Percentiles rank a stretch among this genome's conserved stretches.
These are phyloP conservation scores for Myiothlypis chrysogaster DNA, from an alignment of 2,797 vertebrate species.

Conservation along the genomic window DNA sequence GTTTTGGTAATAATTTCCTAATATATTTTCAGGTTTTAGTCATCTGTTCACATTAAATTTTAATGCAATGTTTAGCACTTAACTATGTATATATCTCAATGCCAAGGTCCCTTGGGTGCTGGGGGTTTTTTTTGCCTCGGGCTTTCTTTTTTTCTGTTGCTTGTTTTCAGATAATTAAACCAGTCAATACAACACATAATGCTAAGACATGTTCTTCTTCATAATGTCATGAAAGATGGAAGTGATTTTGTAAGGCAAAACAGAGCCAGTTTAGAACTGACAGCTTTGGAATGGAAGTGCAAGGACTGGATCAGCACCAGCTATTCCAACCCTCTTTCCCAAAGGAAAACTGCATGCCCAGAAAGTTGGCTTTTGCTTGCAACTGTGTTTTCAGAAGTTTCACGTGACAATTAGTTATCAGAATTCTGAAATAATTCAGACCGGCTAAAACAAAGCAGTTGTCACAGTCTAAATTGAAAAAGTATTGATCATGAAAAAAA, in stretches of 20 bases:
- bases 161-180: background rate
- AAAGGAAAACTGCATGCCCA: background rate
- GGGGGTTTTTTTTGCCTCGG: rapidly evolving
- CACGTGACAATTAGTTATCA: background rate
- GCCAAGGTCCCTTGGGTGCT: background rate
- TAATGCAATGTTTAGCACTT: background rate
- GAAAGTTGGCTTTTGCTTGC: background rate
- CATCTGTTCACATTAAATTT: background rate
- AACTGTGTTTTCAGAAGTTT: background rate
- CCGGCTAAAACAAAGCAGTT: background rate
- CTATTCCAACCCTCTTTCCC: background rate
- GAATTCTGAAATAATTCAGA: background rate
- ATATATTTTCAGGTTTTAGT: background rate
- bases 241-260: background rate
- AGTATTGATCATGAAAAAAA: background rate
- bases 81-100: background rate
- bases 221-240: background rate
- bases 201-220: background rate
- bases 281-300: background rate
- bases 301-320: background rate
- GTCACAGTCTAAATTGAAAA: background rate
- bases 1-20: background rate
- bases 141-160: background rate
- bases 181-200: background rate
- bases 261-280: background rate